Base-by-base conservation (phyloP, 2,888 invertebrate species). In the Boloria selene region DNA sequence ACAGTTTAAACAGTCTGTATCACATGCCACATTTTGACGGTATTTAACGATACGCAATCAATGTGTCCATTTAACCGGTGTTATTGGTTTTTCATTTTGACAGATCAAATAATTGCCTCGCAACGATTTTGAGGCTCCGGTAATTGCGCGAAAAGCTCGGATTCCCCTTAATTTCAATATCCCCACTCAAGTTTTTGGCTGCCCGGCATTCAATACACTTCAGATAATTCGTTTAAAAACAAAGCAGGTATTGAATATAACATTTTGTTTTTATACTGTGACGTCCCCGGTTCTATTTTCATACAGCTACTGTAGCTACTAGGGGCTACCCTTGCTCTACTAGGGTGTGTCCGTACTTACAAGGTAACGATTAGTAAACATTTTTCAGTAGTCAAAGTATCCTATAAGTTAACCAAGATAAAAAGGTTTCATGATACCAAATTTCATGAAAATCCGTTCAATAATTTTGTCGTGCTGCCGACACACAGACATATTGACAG, bases 81-180 rank as follows among this genome's bases (percentile, higher is more conserved):
- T 51, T 61, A 44, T 42, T 61, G 56, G 56, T 64, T 64, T 64
- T 58, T 26, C 58, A 58, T 38, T 64, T 58, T 58, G 64, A 58
- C 51, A 64, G 14, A 31, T 64, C 58, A 31, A 58, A 64, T 56
- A 50, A 64, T 58, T 63, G 63, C 56, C 50, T 58, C 58, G 50
- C 38, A 31, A 52, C 47, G 56, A 51, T 62, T 52, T 50, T 18
- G 17, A 31, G 44, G 64, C 50, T 58, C 42, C 45, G 26, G 18
- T 64, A 58, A 64, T 64, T 58, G 18, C 44, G 58, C 51, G 45
- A 58, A 52, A 31, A 52, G 6, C 55, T 22, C 44, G 51, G n/a
- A n/a, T 14, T 13, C n/a, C n/a, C 14, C 31, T 49, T 18, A 17
- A 38, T 59, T 49, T 59, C 3, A 50, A 50, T 50, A 38, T 50